phyloP scores from a whole-genome alignment of 2,888 invertebrate genomes.

The Cheilosia variabilis region DNA sequence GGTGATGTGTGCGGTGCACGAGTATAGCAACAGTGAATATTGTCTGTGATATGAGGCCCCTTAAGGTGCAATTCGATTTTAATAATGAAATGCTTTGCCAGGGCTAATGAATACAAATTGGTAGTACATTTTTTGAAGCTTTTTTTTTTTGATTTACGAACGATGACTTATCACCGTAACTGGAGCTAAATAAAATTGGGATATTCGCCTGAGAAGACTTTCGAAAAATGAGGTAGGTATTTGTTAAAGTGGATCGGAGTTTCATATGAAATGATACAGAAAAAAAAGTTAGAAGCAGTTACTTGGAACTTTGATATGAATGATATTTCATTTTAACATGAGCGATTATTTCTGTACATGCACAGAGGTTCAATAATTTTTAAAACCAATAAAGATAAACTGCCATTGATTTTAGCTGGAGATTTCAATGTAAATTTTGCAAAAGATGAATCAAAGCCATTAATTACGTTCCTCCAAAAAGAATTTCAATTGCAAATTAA shows the following conservation, averaged over 20 bases:
- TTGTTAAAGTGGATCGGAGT: not conserved
- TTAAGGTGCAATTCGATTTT: slow-evolving; percentile 72
- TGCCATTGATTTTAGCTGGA: too few relatives aligned
- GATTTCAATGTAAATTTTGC: too few relatives aligned
- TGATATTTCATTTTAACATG: too few relatives aligned
- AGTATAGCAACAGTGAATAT: not conserved
- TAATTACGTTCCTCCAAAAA: too few relatives aligned
- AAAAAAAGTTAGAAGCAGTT: too few relatives aligned
- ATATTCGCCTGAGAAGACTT: not conserved
- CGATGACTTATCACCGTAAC: slow-evolving; percentile 49
- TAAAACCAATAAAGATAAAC: too few relatives aligned
- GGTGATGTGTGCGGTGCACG: slow-evolving; percentile 27
- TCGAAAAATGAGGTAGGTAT: not conserved
- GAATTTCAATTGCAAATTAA: too few relatives aligned
- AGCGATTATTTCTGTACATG: too few relatives aligned
- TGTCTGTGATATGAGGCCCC: slow-evolving; percentile 54
- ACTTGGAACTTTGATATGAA: too few relatives aligned
- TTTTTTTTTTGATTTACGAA: slow-evolving; percentile 39
- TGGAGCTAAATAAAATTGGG: not conserved
- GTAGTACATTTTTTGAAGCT: slow-evolving; percentile 26
- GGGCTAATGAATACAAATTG: slow-evolving; percentile 18
- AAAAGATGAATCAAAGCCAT: too few relatives aligned
- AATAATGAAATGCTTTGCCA: slow-evolving; percentile 59
- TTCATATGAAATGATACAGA: too few relatives aligned
- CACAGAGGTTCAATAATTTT: too few relatives aligned